Conservation (phyloP, 2,113 vertebrate species). For the Myanophis thanlyinensis region DNA sequence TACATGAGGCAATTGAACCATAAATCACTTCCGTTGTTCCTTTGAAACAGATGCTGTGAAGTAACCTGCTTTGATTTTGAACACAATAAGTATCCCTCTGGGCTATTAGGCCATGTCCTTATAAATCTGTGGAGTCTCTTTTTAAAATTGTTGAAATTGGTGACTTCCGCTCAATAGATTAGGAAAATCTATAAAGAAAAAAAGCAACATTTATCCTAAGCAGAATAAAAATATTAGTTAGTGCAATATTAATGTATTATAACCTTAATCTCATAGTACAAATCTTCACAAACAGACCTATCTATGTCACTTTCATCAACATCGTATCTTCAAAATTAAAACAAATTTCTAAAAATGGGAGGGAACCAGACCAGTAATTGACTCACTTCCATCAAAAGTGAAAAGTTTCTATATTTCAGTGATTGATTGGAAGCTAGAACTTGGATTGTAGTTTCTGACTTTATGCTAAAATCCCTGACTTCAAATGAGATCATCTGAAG, state of each 20-base stretch:
- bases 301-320: not conserved
- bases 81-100: not conserved
- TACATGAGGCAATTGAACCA: not conserved
- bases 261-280: not conserved
- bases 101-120: not conserved
- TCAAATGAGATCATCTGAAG: not conserved
- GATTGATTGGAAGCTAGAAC: not conserved
- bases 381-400: not conserved
- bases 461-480: not conserved
- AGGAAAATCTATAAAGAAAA: not conserved
- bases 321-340: not conserved
- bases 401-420: not conserved
- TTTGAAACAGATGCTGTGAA: not conserved
- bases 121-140: not conserved
- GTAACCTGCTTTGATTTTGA: not conserved
- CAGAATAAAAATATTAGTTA: not conserved
- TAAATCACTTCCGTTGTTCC: not conserved
- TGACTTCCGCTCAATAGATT: not conserved
- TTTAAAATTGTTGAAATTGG: not conserved
- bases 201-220: not conserved
- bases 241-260: not conserved
- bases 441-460: not conserved
- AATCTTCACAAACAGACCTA: not conserved
- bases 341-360: not conserved
- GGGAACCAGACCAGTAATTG: not conserved